These are phyloP conservation scores for Daboia siamensis DNA, from an alignment of 2,113 vertebrate genomes.

Conservation along the genomic window DNA sequence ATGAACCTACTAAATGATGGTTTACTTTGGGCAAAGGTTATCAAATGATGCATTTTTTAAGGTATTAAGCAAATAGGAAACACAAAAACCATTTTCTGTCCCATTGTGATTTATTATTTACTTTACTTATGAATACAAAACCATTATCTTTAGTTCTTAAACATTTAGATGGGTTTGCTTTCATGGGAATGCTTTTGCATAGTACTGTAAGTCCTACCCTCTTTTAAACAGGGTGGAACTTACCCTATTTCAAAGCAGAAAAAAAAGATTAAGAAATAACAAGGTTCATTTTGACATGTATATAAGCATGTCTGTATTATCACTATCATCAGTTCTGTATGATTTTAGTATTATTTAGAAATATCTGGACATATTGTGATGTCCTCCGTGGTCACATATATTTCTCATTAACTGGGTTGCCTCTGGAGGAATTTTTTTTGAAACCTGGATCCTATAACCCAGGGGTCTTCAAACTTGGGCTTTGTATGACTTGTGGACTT, in stretches of 20 bases:
- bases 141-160: neutral
- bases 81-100: neutral
- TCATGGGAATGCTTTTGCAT: neutral
- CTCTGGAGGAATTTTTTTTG: slow-evolving; percentile 3
- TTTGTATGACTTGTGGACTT: too few species aligned
- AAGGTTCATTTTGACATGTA: neutral
- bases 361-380: neutral
- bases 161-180: neutral
- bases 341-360: neutral
- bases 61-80: neutral
- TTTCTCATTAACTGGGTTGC: slow-evolving; percentile 4
- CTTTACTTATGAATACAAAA: neutral
- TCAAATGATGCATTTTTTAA: neutral
- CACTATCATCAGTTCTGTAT: neutral
- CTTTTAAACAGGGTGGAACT: neutral
- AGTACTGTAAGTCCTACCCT: neutral
- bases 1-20: neutral
- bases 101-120: neutral
- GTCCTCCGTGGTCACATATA: slow-evolving; percentile 14
- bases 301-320: neutral
- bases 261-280: neutral
- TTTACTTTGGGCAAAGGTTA: neutral
- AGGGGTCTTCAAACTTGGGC: too few species aligned
- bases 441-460: slow-evolving; percentile 14
- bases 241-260: neutral